phyloP scores from a whole-genome alignment of 1,140 invertebrate species.

The Drosophila orena region DNA sequence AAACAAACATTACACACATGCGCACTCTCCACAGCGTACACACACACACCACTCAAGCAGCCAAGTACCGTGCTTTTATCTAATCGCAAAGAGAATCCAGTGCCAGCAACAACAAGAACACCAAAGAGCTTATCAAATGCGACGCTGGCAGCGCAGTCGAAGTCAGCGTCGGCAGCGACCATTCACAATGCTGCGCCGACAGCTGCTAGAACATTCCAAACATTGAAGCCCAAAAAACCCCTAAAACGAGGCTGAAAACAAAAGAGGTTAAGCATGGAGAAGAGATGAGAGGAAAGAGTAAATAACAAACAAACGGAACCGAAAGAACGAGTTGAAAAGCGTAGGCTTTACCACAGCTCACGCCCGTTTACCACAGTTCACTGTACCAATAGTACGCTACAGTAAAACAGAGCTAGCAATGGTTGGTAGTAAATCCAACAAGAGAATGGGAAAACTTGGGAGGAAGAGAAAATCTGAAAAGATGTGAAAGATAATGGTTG shows the following conservation, averaged over 20 bases:
- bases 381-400: constrained; percentile 5
- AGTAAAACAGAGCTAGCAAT: constrained; percentile 10
- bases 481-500: background rate
- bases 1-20: constrained; percentile 50
- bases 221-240: constrained; percentile 14
- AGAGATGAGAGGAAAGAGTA: constrained; percentile 10
- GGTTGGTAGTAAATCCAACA: background rate
- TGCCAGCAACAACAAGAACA: constrained; percentile 24
- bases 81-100: constrained; percentile 52
- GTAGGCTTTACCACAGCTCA: background rate
- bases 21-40: constrained; percentile 3
- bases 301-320: constrained; percentile 4
- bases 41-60: constrained; percentile 2
- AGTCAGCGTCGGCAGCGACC: constrained; percentile 23
- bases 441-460: background rate
- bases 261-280: constrained; percentile 9
- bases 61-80: constrained; percentile 50
- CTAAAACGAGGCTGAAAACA: constrained; percentile 7
- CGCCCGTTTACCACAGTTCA: background rate
- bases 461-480: background rate
- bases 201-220: constrained; percentile 67
- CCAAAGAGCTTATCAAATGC: constrained; percentile 42
- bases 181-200: constrained; percentile 70
- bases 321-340: background rate
- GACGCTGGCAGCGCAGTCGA: constrained; percentile 35